phyloP scores from a whole-genome alignment of 37 sponge, comb jelly and placozoan species.

The Agelas oroides region DNA sequence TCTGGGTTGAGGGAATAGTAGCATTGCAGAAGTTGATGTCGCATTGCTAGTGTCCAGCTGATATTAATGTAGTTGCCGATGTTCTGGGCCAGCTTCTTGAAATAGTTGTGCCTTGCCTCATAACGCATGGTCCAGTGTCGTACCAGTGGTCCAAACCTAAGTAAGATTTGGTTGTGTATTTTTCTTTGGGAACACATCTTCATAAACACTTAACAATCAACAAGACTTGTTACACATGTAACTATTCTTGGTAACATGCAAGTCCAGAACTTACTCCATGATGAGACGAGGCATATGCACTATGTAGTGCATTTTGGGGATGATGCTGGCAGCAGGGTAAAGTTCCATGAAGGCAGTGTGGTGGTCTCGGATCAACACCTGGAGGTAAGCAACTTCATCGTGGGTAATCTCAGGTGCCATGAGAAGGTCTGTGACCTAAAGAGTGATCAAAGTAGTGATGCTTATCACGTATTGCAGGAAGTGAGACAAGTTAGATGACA shows the following conservation, averaged over 20 bases:
- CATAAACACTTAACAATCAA: too few species aligned
- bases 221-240: too few species aligned
- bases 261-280: constrained; percentile 9
- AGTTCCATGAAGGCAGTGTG: constrained; percentile 1
- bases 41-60: constrained; percentile 5
- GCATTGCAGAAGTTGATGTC: constrained; percentile 15
- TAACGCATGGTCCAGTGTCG: constrained; percentile 26
- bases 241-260: too few species aligned
- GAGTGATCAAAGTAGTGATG: background rate
- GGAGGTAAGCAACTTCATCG: constrained; percentile 25
- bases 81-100: constrained; percentile 26
- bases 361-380: constrained; percentile 6
- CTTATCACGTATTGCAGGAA: background rate
- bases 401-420: constrained; percentile 25
- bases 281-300: constrained; percentile 40
- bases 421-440: constrained; percentile 11
- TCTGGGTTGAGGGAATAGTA: constrained; percentile 2
- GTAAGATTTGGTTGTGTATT: too few species aligned
- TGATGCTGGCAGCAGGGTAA: constrained; percentile 4
- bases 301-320: too few species aligned
- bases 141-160: constrained; percentile 32
- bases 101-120: constrained; percentile 5
- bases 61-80: constrained; percentile 27
- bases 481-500: too few species aligned
- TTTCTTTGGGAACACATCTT: too few species aligned